These are phyloP conservation scores for Linnaemya tessellans DNA, from an alignment of 2,888 invertebrate species.

Conservation along the genomic window DNA sequence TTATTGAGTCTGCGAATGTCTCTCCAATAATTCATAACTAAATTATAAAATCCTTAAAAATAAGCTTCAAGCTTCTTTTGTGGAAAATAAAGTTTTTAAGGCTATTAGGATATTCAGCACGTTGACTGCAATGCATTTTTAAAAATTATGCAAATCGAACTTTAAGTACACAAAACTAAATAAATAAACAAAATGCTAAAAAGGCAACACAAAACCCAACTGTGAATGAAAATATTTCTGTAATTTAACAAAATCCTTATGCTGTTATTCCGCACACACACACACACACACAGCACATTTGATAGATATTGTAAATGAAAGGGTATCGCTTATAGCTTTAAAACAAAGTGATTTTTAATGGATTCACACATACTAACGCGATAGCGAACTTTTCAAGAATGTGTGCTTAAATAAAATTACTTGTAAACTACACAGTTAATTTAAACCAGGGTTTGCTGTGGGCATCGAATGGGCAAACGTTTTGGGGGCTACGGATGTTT, in stretches of 20 bases:
- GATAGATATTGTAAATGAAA: not conserved
- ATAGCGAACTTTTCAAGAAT: constrained; percentile 17
- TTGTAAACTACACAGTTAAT: constrained; percentile 26
- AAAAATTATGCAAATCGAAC: constrained; percentile 6
- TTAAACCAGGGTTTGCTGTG: constrained; percentile 26
- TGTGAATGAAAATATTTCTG: not conserved
- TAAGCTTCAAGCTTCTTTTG: too few relatives aligned
- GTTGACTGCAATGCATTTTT: not conserved
- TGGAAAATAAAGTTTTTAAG: not conserved
- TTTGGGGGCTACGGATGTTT: not conserved
- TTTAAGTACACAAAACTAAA: constrained; percentile 41
- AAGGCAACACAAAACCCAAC: constrained; percentile 59
- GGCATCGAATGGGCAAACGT: not conserved
- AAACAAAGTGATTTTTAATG: constrained; percentile 74
- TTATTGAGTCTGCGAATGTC: too few relatives aligned
- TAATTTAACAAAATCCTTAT: constrained; percentile 36
- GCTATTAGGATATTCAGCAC: not conserved
- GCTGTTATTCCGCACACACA: not conserved
- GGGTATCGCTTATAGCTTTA: constrained; percentile 27
- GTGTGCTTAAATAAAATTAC: not conserved
- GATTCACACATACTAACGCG: constrained; percentile 71
- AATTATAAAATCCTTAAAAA: too few relatives aligned
- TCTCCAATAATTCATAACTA: too few relatives aligned
- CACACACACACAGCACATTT: not conserved
- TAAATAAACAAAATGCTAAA: constrained; percentile 59